phyloP scores from a whole-genome alignment of 2,888 invertebrate genomes.

The Lacanobia wlatinum region DNA sequence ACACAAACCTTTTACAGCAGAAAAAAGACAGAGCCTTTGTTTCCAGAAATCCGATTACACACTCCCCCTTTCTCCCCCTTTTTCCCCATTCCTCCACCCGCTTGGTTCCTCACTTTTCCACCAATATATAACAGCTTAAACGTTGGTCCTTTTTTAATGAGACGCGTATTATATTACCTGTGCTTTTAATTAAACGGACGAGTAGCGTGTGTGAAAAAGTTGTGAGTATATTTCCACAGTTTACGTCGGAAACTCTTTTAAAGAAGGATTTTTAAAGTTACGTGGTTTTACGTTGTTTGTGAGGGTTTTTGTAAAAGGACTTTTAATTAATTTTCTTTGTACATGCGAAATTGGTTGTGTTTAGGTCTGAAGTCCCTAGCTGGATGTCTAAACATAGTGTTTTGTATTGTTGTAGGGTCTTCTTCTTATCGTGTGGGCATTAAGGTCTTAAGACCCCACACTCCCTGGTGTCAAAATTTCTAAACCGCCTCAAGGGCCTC shows the following conservation, averaged over 20 bases:
- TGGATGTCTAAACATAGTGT: background rate
- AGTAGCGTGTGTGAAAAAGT: conserved; percentile 26
- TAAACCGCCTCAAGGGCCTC: too few relatives aligned
- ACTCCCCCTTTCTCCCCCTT: background rate
- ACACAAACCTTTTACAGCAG: conserved; percentile 6
- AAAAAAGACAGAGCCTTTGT: conserved; percentile 39
- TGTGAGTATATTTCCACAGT: conserved; percentile 2
- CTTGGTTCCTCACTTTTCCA: background rate
- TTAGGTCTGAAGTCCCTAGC: background rate
- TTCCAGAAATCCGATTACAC: conserved; percentile 53
- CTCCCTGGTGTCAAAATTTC: too few relatives aligned
- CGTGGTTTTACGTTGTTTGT: background rate
- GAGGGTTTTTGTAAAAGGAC: background rate
- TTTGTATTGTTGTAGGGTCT: background rate
- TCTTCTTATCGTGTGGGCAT: too few relatives aligned
- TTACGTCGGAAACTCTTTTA: conserved; percentile 14
- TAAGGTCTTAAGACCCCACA: too few relatives aligned
- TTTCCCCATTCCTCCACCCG: background rate
- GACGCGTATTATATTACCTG: conserved; percentile 50
- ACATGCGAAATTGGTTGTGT: background rate
- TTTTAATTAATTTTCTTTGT: background rate
- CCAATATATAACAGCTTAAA: conserved; percentile 45
- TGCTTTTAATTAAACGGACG: conserved; percentile 50
- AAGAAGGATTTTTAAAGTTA: conserved; percentile 1
- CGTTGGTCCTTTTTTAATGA: conserved; percentile 57